These are phyloP conservation scores for Argentina silus DNA, from an alignment of 2,797 vertebrate genomes.

Conservation along the genomic window DNA sequence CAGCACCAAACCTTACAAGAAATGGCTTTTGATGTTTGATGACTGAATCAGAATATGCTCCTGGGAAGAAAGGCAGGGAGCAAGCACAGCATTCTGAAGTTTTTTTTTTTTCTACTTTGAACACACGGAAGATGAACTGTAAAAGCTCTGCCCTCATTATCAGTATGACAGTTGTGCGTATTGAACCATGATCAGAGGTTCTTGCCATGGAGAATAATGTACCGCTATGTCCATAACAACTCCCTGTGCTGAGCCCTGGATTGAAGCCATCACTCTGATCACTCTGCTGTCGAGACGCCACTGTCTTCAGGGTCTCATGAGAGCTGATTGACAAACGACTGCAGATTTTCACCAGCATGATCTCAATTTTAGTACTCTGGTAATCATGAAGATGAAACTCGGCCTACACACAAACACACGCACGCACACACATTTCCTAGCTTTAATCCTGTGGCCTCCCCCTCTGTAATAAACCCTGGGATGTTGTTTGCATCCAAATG, in stretches of 20 bases:
- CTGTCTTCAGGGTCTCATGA: background rate
- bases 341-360: background rate
- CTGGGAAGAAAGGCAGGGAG: constrained; percentile 17
- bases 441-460: constrained; percentile 28
- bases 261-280: background rate
- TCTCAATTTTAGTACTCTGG: background rate
- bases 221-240: background rate
- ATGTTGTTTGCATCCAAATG: constrained; percentile 49
- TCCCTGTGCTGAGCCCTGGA: background rate
- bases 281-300: background rate
- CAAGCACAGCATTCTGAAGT: background rate
- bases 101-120: too few relatives aligned
- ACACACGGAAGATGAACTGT: constrained; percentile 11
- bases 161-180: constrained; percentile 11
- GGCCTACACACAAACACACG: background rate
- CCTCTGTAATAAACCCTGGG: constrained; percentile 7
- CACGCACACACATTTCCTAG: constrained; percentile 15
- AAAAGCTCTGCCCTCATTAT: constrained; percentile 37
- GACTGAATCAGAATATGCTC: background rate
- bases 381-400: background rate
- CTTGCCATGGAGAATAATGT: constrained; percentile 20
- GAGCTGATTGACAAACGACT: background rate
- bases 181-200: constrained; percentile 15
- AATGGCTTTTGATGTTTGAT: constrained; percentile 30
- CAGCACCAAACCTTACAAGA: constrained; percentile 28